These are phyloP conservation scores for Centropus unirufus DNA, from an alignment of 2,113 vertebrate genomes.

Conservation along the genomic window DNA sequence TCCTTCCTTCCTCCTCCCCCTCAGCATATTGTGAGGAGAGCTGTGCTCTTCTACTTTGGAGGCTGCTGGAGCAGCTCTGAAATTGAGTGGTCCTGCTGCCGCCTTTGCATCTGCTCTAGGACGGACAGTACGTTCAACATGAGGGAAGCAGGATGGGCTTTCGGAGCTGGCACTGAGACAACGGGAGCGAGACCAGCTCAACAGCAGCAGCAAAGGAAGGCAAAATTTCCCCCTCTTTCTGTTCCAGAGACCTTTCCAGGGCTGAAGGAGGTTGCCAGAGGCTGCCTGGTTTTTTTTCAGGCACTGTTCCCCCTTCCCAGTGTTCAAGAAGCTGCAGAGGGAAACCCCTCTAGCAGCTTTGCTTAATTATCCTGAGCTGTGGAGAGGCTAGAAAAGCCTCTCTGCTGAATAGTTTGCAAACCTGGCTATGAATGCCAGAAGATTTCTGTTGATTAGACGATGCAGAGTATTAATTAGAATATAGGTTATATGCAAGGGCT, in stretches of 20 bases:
- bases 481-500: constrained; percentile 42
- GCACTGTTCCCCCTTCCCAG: neutral
- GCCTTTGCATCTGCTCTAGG: constrained; percentile 62
- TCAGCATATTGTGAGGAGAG: constrained; percentile 62
- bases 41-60: constrained; percentile 43
- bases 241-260: constrained; percentile 74
- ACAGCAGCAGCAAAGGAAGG: constrained; percentile 43
- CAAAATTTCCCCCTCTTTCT: neutral
- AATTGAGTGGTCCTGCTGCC: constrained; percentile 43
- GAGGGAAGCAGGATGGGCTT: constrained; percentile 24
- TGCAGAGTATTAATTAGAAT: constrained; percentile 64
- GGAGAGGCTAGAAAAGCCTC: constrained; percentile 51
- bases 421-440: constrained; percentile 33
- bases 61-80: constrained; percentile 58
- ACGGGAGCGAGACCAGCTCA: constrained; percentile 44
- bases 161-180: constrained; percentile 29
- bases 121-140: neutral
- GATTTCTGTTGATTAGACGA: constrained; percentile 56
- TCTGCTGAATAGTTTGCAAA: constrained; percentile 58
- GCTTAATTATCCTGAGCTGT: constrained; percentile 76
- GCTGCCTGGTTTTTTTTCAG: constrained; percentile 33
- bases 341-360: constrained; percentile 73
- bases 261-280: constrained; percentile 66
- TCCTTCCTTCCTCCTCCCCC: constrained; percentile 62
- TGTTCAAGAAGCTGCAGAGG: constrained; percentile 38